Percentiles rank a stretch among this genome's conserved stretches.
Conservation (phyloP, 2,113 vertebrate genomes). For the Pteruthius melanotis region DNA sequence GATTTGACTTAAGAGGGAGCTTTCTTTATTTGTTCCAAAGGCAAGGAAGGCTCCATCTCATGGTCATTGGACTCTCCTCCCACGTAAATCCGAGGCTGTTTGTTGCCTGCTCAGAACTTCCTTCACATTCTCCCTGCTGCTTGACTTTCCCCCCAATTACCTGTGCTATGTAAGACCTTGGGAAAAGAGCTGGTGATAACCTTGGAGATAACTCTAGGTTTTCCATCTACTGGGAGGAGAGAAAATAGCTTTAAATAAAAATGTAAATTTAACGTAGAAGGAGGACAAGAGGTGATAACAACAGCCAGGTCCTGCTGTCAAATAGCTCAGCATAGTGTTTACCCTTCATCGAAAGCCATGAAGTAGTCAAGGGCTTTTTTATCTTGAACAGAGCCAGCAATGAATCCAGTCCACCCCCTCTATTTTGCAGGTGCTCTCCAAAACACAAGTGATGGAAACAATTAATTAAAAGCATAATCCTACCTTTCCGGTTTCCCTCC, state of each 20-base stretch:
- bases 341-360: background rate
- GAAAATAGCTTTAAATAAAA: conserved; percentile 48
- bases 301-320: background rate
- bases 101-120: background rate
- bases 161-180: background rate
- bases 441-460: background rate
- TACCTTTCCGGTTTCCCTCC: background rate
- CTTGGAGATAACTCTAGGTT: background rate
- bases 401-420: background rate
- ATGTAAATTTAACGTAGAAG: background rate
- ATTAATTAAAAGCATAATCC: background rate
- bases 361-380: background rate
- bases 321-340: background rate
- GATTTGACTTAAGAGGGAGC: background rate
- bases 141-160: background rate
- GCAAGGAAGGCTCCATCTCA: background rate
- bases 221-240: background rate
- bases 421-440: background rate
- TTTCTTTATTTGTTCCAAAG: background rate
- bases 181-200: background rate
- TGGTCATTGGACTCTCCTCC: background rate
- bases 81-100: rapidly evolving
- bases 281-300: conserved; percentile 1
- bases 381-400: background rate
- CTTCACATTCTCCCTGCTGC: background rate